These are phyloP conservation scores for Petromus typicus DNA, from an alignment of 2,113 vertebrate species.

Conservation along the genomic window DNA sequence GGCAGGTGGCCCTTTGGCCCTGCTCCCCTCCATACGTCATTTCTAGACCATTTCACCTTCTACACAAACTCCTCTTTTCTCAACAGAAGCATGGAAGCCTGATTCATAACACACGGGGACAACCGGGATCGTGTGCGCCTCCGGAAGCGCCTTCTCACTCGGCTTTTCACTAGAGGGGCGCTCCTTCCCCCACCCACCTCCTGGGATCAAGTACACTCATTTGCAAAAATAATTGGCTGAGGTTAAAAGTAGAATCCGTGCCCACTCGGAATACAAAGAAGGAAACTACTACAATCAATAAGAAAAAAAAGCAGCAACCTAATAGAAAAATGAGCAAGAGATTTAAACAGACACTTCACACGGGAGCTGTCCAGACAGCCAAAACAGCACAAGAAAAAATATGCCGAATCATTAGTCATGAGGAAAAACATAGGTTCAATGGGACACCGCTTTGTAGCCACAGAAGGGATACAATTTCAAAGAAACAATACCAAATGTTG, in stretches of 20 bases:
- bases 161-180: not conserved
- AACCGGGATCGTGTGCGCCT: not conserved
- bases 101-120: not conserved
- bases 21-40: not conserved
- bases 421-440: slow-evolving; percentile 28
- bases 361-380: slow-evolving; percentile 26
- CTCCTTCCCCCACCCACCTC: not conserved
- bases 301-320: slow-evolving; percentile 55
- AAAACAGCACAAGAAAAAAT: not conserved
- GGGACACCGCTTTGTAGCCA: not conserved
- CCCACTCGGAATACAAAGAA: slow-evolving; percentile 49
- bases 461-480: slow-evolving; percentile 15
- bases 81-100: not conserved
- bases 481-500: slow-evolving; percentile 43
- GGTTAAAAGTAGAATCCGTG: slow-evolving; percentile 54
- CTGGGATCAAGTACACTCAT: slow-evolving; percentile 55
- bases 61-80: not conserved
- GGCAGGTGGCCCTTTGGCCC: not conserved
- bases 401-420: not conserved
- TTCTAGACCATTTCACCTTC: not conserved
- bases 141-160: fast-evolving
- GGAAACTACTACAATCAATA: slow-evolving; percentile 57
- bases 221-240: slow-evolving; percentile 71
- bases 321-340: slow-evolving; percentile 60
- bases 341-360: slow-evolving; percentile 65